phyloP scores from a whole-genome alignment of 92 coral and sea anemone genomes.

The Pocillopora meandrina region DNA sequence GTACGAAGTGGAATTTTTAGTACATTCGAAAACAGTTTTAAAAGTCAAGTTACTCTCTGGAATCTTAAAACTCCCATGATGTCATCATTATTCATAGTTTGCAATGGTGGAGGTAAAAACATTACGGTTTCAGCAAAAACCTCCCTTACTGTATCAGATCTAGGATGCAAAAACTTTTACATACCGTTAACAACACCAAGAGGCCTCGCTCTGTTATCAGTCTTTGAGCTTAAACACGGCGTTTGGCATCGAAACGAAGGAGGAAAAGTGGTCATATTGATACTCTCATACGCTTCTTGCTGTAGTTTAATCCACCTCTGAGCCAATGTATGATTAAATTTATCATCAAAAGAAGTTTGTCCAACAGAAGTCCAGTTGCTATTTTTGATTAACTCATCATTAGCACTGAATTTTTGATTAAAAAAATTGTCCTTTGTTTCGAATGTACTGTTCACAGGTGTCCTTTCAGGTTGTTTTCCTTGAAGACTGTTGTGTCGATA shows the following conservation, averaged over 20 bases:
- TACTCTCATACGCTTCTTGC: slow-evolving; percentile 78
- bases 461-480: slow-evolving; percentile 35
- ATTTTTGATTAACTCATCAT: slow-evolving; percentile 32
- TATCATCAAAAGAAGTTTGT: slow-evolving; percentile 78
- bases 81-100: too few species aligned
- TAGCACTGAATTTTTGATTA: slow-evolving; percentile 49
- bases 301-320: slow-evolving; percentile 81
- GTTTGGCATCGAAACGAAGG: slow-evolving; percentile 84
- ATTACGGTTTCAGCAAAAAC: too few species aligned
- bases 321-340: slow-evolving; percentile 56
- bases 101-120: too few species aligned
- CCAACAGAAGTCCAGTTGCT: slow-evolving; percentile 64
- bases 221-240: slow-evolving; percentile 76
- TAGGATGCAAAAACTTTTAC: not conserved
- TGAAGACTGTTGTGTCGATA: slow-evolving; percentile 52
- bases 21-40: too few species aligned
- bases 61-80: too few species aligned
- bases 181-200: slow-evolving; percentile 86
- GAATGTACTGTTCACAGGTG: slow-evolving; percentile 31
- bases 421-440: slow-evolving; percentile 62
- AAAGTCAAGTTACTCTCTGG: too few species aligned
- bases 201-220: slow-evolving; percentile 77
- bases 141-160: not conserved
- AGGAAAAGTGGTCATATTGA: slow-evolving; percentile 76
- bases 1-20: too few species aligned